phyloP scores from a whole-genome alignment of 2,888 invertebrate species.

The Lymantria monacha region DNA sequence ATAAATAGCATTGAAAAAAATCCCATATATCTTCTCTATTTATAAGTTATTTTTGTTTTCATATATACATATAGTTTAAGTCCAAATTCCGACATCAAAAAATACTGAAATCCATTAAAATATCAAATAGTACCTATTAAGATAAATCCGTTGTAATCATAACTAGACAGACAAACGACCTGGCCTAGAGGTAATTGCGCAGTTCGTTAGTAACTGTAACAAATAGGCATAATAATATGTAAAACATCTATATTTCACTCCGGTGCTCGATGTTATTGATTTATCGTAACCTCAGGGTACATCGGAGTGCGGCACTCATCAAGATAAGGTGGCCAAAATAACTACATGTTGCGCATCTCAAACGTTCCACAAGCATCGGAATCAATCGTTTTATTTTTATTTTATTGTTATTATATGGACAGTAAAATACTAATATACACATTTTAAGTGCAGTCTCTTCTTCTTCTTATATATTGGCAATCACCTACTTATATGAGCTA shows the following conservation, averaged over 20 bases:
- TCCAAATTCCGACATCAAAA: not conserved
- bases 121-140: constrained; percentile 21
- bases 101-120: not conserved
- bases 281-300: constrained; percentile 64
- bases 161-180: constrained; percentile 23
- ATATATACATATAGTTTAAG: no score
- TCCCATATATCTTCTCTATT: no score
- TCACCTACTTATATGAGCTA: no score
- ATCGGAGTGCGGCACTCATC: constrained; percentile 52
- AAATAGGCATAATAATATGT: constrained; percentile 42
- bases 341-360: constrained; percentile 60
- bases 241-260: constrained; percentile 61
- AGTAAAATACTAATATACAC: constrained; percentile 33
- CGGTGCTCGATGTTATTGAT: constrained; percentile 65
- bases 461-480: no score
- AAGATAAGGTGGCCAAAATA: constrained; percentile 78
- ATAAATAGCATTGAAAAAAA: no score
- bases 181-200: constrained; percentile 32
- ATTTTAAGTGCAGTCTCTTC: constrained; percentile 36
- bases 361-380: constrained; percentile 60
- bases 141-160: constrained; percentile 11
- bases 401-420: constrained; percentile 40
- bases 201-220: constrained; percentile 38
- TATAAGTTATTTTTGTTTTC: no score
- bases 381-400: constrained; percentile 50